Percentiles rank a stretch among this genome's conserved stretches.
phyloP scores from a whole-genome alignment of 2,888 invertebrate genomes.

The Orthonychiurus folsomi region DNA sequence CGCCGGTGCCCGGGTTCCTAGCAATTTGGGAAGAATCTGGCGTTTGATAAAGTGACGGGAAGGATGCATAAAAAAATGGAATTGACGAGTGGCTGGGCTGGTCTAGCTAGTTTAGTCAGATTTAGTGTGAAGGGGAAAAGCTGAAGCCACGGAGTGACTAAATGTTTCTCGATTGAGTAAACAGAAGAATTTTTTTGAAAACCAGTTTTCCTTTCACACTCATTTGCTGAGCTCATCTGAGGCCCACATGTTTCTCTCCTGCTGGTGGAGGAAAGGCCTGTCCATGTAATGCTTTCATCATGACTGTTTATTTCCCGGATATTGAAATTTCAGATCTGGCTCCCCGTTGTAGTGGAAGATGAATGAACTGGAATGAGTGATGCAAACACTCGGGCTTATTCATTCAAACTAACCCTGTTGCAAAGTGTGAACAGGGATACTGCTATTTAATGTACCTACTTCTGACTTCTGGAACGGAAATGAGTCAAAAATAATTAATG shows the following conservation, averaged over 20 bases:
- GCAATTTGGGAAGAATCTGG: too few species aligned
- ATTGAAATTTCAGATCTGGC: constrained; percentile 6
- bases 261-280: neutral
- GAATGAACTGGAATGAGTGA: neutral
- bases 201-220: neutral
- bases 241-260: neutral
- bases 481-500: too few species aligned
- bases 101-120: neutral
- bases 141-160: neutral
- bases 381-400: neutral
- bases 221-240: too few species aligned
- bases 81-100: neutral
- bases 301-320: constrained; percentile 9
- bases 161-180: constrained; percentile 2
- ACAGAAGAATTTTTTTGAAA: neutral
- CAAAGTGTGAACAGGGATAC: too few species aligned
- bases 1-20: too few species aligned
- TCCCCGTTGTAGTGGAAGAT: neutral
- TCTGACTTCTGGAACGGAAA: too few species aligned
- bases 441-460: too few species aligned
- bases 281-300: constrained; percentile 4
- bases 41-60: too few species aligned
- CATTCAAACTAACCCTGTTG: too few species aligned
- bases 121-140: neutral
- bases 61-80: neutral